Evolutionary conservation across 2,888 invertebrate genomes (phyloP), one percentile per base, ranked within the genome.

Genomic region (Ceramica pisi): DNA sequence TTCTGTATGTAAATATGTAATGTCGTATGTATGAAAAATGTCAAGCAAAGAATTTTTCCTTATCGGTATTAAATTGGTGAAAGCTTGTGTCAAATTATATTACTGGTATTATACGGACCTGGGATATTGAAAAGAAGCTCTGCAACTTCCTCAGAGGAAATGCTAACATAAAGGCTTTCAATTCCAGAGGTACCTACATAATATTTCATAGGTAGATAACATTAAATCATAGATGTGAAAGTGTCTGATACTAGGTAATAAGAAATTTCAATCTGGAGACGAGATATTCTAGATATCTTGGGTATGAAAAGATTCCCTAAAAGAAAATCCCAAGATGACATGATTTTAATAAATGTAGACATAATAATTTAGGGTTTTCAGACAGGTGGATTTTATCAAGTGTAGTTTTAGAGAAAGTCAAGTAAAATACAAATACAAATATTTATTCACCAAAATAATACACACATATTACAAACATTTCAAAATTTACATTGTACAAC

Each of bases 121-220:
- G 71, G 67, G 74, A 81, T 82, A 88, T 88, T 88, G 80, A 84
- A 87, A 81, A 82, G 84, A 86, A 87, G 83, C 84, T 78, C 67
- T 86, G 72, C 75, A 84, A 86, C 72, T 81, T 81, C 81, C 75
- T 70, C 41, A 61, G 53, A 78, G 68, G 48, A 80, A 74, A 75
- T 75, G 31, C 35, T 70, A 71, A 55, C 51, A 38, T 23, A 57
- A 16, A 53, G n/a, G 53, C 38, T 75, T 69, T 46, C 38, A 31
- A 66, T 66, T 51, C 44, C 31, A 75, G 2, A 5, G 31, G 31
- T 5, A 31, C 16, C 38, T n/a, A 26, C 16, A 46, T n/a, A 26
- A 26, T 67, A 72, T 44, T 74, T 67, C 35, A 46, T n/a, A 35
- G 12, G 19, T 38, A 44, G 1, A 12, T 41, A 44, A 44, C 16